phyloP scores from a whole-genome alignment of 2,113 vertebrate genomes.

The Natator depressus region DNA sequence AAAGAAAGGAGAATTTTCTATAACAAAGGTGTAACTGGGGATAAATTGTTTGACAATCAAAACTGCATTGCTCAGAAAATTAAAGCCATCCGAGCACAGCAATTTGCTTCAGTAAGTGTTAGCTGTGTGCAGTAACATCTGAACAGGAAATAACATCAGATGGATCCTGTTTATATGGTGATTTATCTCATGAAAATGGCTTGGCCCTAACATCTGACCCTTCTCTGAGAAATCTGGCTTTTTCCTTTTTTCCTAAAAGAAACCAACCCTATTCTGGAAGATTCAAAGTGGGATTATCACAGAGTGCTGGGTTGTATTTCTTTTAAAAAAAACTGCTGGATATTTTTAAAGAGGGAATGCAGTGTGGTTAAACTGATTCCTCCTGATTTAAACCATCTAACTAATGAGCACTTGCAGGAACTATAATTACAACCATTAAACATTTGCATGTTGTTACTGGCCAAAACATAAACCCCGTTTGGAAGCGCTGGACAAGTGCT shows the following conservation, averaged over 20 bases:
- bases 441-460: not conserved
- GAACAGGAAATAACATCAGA: conserved; percentile 15
- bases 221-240: not conserved
- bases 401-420: not conserved
- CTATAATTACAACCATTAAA: not conserved
- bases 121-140: not conserved
- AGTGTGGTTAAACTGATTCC: not conserved
- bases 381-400: not conserved
- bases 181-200: conserved; percentile 6
- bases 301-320: not conserved
- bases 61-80: not conserved
- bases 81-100: not conserved
- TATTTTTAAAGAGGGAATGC: not conserved
- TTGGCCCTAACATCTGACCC: not conserved
- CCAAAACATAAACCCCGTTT: not conserved
- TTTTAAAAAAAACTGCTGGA: not conserved
- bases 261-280: not conserved
- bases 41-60: not conserved
- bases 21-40: not conserved
- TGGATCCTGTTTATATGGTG: not conserved
- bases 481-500: not conserved
- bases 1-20: not conserved
- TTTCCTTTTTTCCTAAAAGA: not conserved
- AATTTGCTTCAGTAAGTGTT: not conserved
- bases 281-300: not conserved